phyloP scores from a whole-genome alignment of 2,888 invertebrate species.

The Nephrotoma appendiculata region DNA sequence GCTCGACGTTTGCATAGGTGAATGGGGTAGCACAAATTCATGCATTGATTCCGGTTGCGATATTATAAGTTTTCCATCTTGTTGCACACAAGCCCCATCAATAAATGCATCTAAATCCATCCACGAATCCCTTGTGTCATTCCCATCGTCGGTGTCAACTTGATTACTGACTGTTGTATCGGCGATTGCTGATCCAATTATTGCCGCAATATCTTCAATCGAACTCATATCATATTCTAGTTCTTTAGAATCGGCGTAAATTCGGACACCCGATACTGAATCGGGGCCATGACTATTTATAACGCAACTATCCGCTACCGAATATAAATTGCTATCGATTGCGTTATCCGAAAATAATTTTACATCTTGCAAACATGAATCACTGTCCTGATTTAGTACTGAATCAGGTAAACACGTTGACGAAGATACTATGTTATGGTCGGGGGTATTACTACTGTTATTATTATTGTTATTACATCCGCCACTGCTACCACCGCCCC shows the following conservation, averaged over 20 bases:
- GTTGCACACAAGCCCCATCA: slow-evolving; percentile 60
- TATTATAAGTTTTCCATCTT: slow-evolving; percentile 48
- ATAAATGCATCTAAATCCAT: slow-evolving; percentile 83
- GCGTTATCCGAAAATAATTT: slow-evolving; percentile 43
- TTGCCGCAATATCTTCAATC: slow-evolving; percentile 72
- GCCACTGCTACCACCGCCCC: slow-evolving; percentile 8
- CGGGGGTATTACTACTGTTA: slow-evolving; percentile 27
- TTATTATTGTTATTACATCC: slow-evolving; percentile 15
- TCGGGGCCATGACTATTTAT: slow-evolving; percentile 39
- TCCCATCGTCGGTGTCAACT: slow-evolving; percentile 53
- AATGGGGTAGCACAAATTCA: slow-evolving; percentile 50
- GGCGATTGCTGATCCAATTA: slow-evolving; percentile 78
- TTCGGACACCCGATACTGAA: slow-evolving; percentile 39
- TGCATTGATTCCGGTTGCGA: slow-evolving; percentile 46
- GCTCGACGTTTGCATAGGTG: slow-evolving; percentile 44
- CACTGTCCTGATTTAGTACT: slow-evolving; percentile 34
- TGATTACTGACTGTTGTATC: slow-evolving; percentile 71
- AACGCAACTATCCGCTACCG: slow-evolving; percentile 34
- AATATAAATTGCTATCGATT: slow-evolving; percentile 37
- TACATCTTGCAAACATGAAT: slow-evolving; percentile 40
- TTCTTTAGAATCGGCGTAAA: slow-evolving; percentile 29
- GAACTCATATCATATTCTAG: slow-evolving; percentile 48
- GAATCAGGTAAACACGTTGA: slow-evolving; percentile 54
- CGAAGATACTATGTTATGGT: slow-evolving; percentile 60
- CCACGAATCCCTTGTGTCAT: slow-evolving; percentile 69